Conservation (phyloP, 2,888 invertebrate genomes). For the Diaperis boleti region DNA sequence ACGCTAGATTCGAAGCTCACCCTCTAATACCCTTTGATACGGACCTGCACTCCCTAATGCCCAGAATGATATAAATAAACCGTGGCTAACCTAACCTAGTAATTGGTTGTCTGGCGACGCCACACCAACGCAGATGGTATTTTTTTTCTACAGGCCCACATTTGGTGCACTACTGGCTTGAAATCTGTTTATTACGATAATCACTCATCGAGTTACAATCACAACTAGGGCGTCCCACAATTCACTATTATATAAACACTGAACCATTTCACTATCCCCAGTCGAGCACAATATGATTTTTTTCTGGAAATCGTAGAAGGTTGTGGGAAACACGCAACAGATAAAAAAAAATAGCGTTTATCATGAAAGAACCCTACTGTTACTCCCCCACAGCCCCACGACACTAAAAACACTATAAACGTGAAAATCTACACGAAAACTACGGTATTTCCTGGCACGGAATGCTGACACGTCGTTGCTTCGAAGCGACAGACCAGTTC, state of each 20-base stretch:
- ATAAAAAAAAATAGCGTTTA: constrained; percentile 11
- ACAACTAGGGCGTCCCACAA: constrained; percentile 18
- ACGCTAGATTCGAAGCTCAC: constrained; percentile 14
- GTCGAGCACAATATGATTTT: no score
- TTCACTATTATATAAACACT: constrained; percentile 26
- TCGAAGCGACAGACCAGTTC: constrained; percentile 46
- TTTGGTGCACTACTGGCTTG: background rate
- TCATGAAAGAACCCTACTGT: background rate
- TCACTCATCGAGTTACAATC: no score
- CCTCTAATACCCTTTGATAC: constrained; percentile 15
- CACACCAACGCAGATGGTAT: constrained; percentile 12
- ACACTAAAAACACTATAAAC: constrained; percentile 4
- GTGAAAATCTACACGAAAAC: constrained; percentile 14
- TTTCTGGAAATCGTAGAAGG: background rate
- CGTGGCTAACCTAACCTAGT: constrained; percentile 48
- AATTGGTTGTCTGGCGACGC: constrained; percentile 13
- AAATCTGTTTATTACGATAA: no score
- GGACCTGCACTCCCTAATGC: constrained; percentile 28
- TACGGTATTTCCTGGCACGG: constrained; percentile 12
- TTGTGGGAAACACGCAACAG: background rate
- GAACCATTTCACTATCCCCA: constrained; percentile 12
- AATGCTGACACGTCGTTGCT: constrained; percentile 50
- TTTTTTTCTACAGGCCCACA: constrained; percentile 4
- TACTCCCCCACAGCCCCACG: constrained; percentile 16
- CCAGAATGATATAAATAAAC: constrained; percentile 41